These are phyloP conservation scores for Anguilla anguilla DNA, from an alignment of 2,797 vertebrate species.

Conservation along the genomic window DNA sequence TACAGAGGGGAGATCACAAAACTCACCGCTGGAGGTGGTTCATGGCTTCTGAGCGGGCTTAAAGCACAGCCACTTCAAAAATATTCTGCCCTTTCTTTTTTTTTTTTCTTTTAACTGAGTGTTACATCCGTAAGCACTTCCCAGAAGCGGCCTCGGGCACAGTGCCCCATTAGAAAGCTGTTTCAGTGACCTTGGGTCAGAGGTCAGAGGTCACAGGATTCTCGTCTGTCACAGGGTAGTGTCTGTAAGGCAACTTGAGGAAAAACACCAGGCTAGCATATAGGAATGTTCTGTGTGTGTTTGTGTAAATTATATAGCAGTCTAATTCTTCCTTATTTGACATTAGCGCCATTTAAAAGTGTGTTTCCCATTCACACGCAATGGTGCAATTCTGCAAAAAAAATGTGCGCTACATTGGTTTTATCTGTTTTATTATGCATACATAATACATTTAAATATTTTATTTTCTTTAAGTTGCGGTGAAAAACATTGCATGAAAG, in stretches of 20 bases:
- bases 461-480: neutral
- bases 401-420: neutral
- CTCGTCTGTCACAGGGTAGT: neutral
- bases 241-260: neutral
- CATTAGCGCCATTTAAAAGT: neutral
- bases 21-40: neutral
- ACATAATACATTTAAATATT: neutral
- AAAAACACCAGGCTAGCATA: neutral
- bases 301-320: neutral
- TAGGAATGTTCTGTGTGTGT: neutral
- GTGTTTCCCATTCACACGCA: neutral
- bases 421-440: neutral
- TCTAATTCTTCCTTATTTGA: neutral
- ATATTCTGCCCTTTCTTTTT: neutral
- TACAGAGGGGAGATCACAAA: neutral
- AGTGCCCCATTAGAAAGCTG: neutral
- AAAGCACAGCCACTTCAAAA: neutral
- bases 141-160: neutral
- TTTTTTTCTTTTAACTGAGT: neutral
- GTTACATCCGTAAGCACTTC: conserved; percentile 5
- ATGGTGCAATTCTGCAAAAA: neutral
- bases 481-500: neutral
- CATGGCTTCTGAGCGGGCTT: neutral
- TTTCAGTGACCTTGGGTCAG: neutral
- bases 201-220: neutral